phyloP scores from a whole-genome alignment of 2,888 invertebrate genomes.

The Acleris emargana region DNA sequence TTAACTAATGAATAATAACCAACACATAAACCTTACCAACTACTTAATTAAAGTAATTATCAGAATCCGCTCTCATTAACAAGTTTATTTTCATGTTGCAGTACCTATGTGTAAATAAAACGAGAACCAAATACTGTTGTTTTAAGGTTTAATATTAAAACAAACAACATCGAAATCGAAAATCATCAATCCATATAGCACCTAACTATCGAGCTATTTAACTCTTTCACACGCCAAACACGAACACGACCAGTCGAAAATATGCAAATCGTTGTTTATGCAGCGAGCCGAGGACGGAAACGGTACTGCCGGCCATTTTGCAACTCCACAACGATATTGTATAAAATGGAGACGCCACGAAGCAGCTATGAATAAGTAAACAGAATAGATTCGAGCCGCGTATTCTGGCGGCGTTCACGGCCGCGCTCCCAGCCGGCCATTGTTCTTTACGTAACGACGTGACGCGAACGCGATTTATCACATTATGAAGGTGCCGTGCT shows the following conservation, averaged over 20 bases:
- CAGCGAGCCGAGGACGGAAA: slow-evolving; percentile 63
- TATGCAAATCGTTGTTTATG: slow-evolving; percentile 70
- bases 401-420: slow-evolving; percentile 56
- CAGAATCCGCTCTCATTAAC: too few relatives aligned
- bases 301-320: slow-evolving; percentile 67
- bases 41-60: too few relatives aligned
- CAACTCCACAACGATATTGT: slow-evolving; percentile 69
- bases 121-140: too few relatives aligned
- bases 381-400: slow-evolving; percentile 63
- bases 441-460: slow-evolving; percentile 78
- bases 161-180: slow-evolving; percentile 15
- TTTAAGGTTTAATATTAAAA: not conserved
- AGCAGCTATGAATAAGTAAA: slow-evolving; percentile 65
- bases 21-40: too few relatives aligned
- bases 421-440: slow-evolving; percentile 75
- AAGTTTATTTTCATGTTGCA: too few relatives aligned
- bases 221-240: slow-evolving; percentile 50
- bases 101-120: too few relatives aligned
- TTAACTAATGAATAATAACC: too few relatives aligned
- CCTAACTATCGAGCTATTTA: slow-evolving; percentile 34
- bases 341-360: slow-evolving; percentile 56
- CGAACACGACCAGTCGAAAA: slow-evolving; percentile 57
- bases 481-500: slow-evolving; percentile 62
- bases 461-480: slow-evolving; percentile 57
- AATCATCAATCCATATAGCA: slow-evolving; percentile 6